Evolutionary conservation across 2,888 invertebrate species (phyloP), one percentile per base, ranked within the genome.

Genomic region (Tachina grossa): DNA sequence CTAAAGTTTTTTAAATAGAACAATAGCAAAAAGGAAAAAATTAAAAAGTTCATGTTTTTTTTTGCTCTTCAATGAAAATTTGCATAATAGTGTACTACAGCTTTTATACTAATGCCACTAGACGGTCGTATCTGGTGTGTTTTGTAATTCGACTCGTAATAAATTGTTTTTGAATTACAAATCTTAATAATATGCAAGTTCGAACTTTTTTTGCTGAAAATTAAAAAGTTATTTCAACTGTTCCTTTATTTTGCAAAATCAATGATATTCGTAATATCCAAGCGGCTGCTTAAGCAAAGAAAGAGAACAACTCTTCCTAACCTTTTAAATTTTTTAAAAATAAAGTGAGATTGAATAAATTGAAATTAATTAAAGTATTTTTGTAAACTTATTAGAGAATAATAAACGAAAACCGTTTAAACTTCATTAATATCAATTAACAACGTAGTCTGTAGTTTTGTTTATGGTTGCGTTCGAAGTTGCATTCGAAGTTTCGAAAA

Each of bases 361-460:
- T 77, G 51, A 49, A 31, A 31, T 31, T 31, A 31, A 4, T 31
- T 31, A 31, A 3, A 2, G 4, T 31, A 31, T 47, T 49, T 11
- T 49, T 49, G 9, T 31, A 57, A 51, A 45, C 19, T 63, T 63
- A 43, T 41, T 59, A 45, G 39, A 77, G 8, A 55, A 53, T 47
- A 47, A 57, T 41, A 22, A 22, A 59, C 2, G 41, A 51, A 68
- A 77, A 77, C 19, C 16, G 11, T 19, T 72, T 51, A 57, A 57
- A 47, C 8, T 47, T 3, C 59, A 39, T 39, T 49, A 59, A 72
- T 16, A 59, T 47, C 57, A 66, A 2, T 22, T 2, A 2, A 2
- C 2, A 1, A 2, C 22, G 2, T 22, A 22, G 22, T 22, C 22
- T 22, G 22, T 22, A 22, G 22, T 22, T 2, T 22, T 22, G 22